These are phyloP conservation scores for Heliconius charithonia DNA, from an alignment of 2,888 invertebrate species.

Conservation along the genomic window DNA sequence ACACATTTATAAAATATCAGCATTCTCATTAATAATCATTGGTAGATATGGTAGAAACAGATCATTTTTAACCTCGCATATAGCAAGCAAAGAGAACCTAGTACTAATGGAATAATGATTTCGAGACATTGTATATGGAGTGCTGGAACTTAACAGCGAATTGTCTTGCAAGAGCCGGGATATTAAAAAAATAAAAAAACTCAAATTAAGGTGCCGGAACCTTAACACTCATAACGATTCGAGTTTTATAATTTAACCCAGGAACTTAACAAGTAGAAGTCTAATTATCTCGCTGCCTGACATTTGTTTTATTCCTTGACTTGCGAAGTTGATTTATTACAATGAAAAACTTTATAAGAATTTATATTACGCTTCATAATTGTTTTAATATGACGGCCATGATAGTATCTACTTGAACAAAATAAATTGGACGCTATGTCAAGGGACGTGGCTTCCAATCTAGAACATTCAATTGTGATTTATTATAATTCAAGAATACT, in stretches of 20 bases:
- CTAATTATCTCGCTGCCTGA: constrained; percentile 44
- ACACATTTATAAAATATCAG: no score
- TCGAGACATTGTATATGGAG: no score
- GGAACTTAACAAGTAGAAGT: constrained; percentile 39
- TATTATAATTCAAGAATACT: no score
- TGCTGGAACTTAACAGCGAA: no score
- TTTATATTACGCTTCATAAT: not conserved
- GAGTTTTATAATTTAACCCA: constrained; percentile 27
- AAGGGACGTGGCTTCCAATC: not conserved
- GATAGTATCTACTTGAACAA: not conserved
- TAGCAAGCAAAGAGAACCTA: no score
- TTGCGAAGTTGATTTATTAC: constrained; percentile 28
- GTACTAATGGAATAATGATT: no score
- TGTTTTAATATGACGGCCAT: not conserved
- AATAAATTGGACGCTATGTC: not conserved
- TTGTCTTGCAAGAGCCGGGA: no score
- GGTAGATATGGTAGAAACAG: no score
- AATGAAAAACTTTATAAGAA: constrained; percentile 11
- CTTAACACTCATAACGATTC: constrained; percentile 15
- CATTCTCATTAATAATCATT: no score
- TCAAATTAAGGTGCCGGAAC: constrained; percentile 8
- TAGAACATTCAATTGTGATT: not conserved
- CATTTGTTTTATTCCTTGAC: constrained; percentile 34
- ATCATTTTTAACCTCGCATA: no score
- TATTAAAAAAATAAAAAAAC: no score